Base-by-base conservation (phyloP, 1,140 invertebrate genomes). In the Eriosoma lanigerum region DNA sequence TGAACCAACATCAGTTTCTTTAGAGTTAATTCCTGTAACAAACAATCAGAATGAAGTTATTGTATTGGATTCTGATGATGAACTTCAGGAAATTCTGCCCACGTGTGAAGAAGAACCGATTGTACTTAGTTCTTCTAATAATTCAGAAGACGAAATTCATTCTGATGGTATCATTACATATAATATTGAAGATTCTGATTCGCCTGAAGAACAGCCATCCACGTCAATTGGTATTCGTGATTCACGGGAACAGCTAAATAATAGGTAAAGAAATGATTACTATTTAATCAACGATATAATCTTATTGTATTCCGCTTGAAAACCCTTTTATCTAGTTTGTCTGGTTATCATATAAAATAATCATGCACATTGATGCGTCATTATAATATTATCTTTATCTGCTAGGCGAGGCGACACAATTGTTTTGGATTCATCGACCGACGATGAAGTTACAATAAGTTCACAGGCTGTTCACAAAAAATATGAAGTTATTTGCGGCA, bases 91-190 rank as follows among this genome's bases (percentile, higher is more conserved):
- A 29, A 5, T 21, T 66, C 1, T 32, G 29, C 21, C 6, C 21
- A 10, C 12, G 2, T 21, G 6, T 56, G 6, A 13, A 60, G 13
- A 21, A 26, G 75, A 62, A 48, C 15, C 60, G 19, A 78, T 78
- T 15, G 56, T 29, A 6, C 2, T 78, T 26, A 75, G 52, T 44
- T 60, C 52, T 62, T 26, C 32, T 3, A 5, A 2, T 62, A 56
- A 78, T 15, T 78, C 75, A 10, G 75, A 78, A 12, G 21, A 62
- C 48, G 75, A 78, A 78, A 48, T 78, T 44, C 15, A 62, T 62
- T 19, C 3, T 38, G 3, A 3, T 38, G 8, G 32, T 38, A n/a
- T 78, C 56, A 60, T 5, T 46, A 56, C 38, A 26, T 26, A 1
- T 46, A 9, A 29, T 19, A 26, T 48, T 5, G 10, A 46, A 46